phyloP scores from a whole-genome alignment of 1,140 invertebrate species.

The Dendrolimus kikuchii region DNA sequence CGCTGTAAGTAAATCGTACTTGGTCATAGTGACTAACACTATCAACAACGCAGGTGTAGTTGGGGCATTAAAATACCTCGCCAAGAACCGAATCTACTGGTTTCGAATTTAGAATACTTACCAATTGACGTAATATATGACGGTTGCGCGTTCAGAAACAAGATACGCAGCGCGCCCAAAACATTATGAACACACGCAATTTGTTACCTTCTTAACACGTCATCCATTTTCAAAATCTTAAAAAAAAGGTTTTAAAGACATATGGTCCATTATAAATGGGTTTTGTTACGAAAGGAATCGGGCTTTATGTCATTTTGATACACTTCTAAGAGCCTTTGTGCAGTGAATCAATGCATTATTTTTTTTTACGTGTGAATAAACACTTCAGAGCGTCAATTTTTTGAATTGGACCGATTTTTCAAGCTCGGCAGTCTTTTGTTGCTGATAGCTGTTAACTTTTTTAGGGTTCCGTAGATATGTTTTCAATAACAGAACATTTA shows the following conservation, averaged over 20 bases:
- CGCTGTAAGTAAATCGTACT: too few species aligned
- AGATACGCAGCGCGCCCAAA: slow-evolving; percentile 20
- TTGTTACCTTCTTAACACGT: slow-evolving; percentile 68
- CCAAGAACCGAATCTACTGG: neutral
- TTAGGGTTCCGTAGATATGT: too few species aligned
- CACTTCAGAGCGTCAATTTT: slow-evolving; percentile 40
- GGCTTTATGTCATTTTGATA: slow-evolving; percentile 70
- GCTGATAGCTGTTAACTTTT: slow-evolving; percentile 31
- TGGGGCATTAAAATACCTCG: neutral
- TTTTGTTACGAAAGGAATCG: slow-evolving; percentile 56
- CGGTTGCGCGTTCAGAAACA: slow-evolving; percentile 34
- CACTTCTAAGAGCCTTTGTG: slow-evolving; percentile 55
- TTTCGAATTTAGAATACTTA: slow-evolving; percentile 10
- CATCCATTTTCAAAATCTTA: slow-evolving; percentile 56
- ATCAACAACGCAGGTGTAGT: too few species aligned
- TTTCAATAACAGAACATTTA: too few species aligned
- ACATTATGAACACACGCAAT: slow-evolving; percentile 23
- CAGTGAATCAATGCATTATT: slow-evolving; percentile 42
- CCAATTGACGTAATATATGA: slow-evolving; percentile 32
- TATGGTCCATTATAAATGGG: slow-evolving; percentile 55
- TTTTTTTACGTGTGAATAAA: slow-evolving; percentile 50
- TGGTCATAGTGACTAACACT: too few species aligned
- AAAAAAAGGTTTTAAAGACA: slow-evolving; percentile 47
- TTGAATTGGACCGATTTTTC: slow-evolving; percentile 68
- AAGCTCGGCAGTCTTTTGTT: slow-evolving; percentile 67